These are phyloP conservation scores for Proisotoma minuta DNA, from an alignment of 2,888 invertebrate genomes.

Conservation along the genomic window DNA sequence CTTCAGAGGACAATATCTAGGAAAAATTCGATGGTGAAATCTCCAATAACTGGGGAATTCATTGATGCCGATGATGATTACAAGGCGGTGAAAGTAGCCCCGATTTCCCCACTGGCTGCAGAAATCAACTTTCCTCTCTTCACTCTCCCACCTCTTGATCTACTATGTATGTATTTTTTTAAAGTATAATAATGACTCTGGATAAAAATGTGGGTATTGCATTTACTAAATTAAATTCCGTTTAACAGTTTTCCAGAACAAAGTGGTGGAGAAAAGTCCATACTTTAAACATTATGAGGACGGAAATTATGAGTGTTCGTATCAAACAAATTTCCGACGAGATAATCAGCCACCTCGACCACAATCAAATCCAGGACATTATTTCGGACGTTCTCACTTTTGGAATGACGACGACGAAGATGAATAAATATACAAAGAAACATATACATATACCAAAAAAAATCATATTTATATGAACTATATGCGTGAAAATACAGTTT, in stretches of 20 bases:
- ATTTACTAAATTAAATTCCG: neutral
- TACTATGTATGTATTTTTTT: neutral
- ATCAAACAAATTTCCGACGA: constrained; percentile 1
- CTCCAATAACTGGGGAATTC: neutral
- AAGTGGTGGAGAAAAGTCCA: constrained; percentile 5
- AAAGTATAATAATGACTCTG: neutral
- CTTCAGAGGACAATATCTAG: neutral
- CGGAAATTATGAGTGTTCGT: constrained; percentile 6
- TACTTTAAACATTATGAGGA: constrained; percentile 9
- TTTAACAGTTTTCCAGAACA: constrained; percentile 7
- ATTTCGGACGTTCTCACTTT: neutral
- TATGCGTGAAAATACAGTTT: no score
- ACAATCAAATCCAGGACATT: constrained; percentile 10
- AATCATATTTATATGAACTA: no score
- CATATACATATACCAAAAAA: no score
- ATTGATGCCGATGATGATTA: neutral
- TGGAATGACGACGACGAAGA: constrained; percentile 8
- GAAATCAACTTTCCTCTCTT: neutral
- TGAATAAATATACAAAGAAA: neutral
- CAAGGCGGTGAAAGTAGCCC: neutral
- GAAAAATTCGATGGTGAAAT: neutral
- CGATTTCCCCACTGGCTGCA: neutral
- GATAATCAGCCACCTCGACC: constrained; percentile 4
- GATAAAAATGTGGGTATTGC: neutral
- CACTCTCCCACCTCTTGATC: constrained; percentile 8